Conservation (phyloP, 2,888 invertebrate species). For the Conistra vaccinii region DNA sequence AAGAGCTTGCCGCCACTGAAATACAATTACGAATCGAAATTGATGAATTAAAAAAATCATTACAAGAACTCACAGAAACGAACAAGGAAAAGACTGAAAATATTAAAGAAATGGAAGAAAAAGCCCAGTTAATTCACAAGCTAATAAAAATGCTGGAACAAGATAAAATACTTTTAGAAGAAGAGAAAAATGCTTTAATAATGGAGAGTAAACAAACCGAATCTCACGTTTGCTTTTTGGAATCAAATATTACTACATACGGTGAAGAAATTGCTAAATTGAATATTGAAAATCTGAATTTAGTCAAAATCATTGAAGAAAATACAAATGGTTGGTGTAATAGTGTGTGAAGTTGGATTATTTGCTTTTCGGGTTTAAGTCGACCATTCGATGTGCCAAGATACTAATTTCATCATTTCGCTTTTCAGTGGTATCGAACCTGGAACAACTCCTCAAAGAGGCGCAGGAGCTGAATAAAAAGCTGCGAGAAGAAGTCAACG, state of each 20-base stretch:
- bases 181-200: constrained; percentile 54
- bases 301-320: constrained; percentile 68
- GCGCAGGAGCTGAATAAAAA: constrained; percentile 71
- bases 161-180: constrained; percentile 66
- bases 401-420: constrained; percentile 6
- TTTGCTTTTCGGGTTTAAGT: background rate
- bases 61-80: constrained; percentile 62
- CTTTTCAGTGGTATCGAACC: constrained; percentile 76
- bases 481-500: constrained; percentile 66
- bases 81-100: constrained; percentile 70
- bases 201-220: constrained; percentile 17
- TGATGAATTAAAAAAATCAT: constrained; percentile 58
- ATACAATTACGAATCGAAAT: constrained; percentile 50
- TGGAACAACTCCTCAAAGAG: constrained; percentile 74
- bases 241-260: constrained; percentile 28
- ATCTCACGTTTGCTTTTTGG: constrained; percentile 27
- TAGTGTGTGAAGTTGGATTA: background rate
- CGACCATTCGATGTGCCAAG: background rate
- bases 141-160: constrained; percentile 69
- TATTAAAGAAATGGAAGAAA: constrained; percentile 69
- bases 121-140: constrained; percentile 64
- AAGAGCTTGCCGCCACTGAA: constrained; percentile 38
- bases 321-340: constrained; percentile 73
- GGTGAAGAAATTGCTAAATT: constrained; percentile 57
- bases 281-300: constrained; percentile 64